Evolutionary conservation across 2,888 invertebrate species (phyloP).

Genomic region (Pogonocherus hispidulus): DNA sequence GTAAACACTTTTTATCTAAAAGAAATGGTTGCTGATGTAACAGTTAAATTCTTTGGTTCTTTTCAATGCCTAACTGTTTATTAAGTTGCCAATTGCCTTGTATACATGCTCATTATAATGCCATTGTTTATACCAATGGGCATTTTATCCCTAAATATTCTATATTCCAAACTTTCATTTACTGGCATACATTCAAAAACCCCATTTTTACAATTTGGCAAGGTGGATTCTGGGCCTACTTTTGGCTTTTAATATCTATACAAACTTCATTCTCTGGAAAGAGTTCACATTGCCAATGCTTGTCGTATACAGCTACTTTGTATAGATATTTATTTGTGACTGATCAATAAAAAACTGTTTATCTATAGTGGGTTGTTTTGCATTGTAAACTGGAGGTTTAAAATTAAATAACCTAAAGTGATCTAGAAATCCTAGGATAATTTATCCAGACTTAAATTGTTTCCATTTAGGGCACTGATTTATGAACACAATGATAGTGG

Average conservation of each 20-base stretch:
- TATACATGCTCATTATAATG: constrained; percentile 1
- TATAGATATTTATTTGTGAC: constrained; percentile 66
- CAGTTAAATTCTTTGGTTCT: neutral
- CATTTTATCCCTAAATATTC: constrained; percentile 20
- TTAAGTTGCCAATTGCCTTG: neutral
- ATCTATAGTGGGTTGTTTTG: constrained; percentile 17
- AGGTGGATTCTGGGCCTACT: constrained; percentile 50
- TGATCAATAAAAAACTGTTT: constrained; percentile 53
- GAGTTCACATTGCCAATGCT: constrained; percentile 56
- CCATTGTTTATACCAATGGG: constrained; percentile 13
- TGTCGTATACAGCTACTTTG: constrained; percentile 59
- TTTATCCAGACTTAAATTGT: too few relatives aligned
- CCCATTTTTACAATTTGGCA: constrained; percentile 49
- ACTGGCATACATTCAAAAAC: constrained; percentile 44
- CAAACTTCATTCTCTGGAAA: constrained; percentile 31
- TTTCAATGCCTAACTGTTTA: neutral
- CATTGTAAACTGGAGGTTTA: too few relatives aligned
- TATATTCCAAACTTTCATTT: constrained; percentile 29
- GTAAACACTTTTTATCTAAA: neutral
- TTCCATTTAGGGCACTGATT: too few relatives aligned
- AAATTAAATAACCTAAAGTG: too few relatives aligned
- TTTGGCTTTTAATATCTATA: constrained; percentile 43
- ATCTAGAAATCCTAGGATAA: too few relatives aligned
- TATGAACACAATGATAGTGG: too few relatives aligned
- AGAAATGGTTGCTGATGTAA: too few relatives aligned